Evolutionary conservation across 2,888 invertebrate genomes (phyloP), one percentile per base, ranked within the genome.

Genomic region (Lymantria dispar): DNA sequence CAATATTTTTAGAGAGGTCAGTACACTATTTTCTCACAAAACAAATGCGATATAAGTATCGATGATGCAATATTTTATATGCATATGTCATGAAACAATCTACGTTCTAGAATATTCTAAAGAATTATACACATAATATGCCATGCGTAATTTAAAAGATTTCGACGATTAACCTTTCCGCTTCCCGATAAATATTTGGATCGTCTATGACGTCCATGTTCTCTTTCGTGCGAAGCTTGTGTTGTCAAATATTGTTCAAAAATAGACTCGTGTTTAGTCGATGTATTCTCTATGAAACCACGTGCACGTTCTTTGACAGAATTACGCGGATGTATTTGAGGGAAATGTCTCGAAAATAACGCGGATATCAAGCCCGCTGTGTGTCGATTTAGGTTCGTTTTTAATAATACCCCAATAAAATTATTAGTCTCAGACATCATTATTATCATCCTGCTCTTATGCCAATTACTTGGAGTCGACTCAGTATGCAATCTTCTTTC

Each of bases 101-200:
- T 49, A 39, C 55, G 37, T 59, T 62, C 64, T 59, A 59, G 63
- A 64, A 64, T 52, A 38, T 64, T 62, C 64, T 43, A 42, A 43
- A 43, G 45, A 52, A 11, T 45, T 63, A 58, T 65, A 56, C 65
- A 47, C 54, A 63, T 55, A 58, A 60, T 33, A 10, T 10, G 33
- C 47, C 60, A 60, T 56, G 56, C 58, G 54, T 50, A 45, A 51
- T 48, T 56, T 12, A 39, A 39, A 47, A 52, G 38, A 52, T 50
- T 47, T 48, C 38, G 40, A 45, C 60, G 51, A 46, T 45, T 22
- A 57, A 51, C 47, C 11, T 11, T 50, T 51, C 40, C 40, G 50
- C 55, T 66, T 64, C 60, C 62, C 60, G 45, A 54, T 64, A 50
- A 58, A 67, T 52, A 54, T 61, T 59, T 56, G 43, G 56, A 46